Evolutionary conservation across 2,888 invertebrate genomes (phyloP), one percentile per base, ranked within the genome.

Genomic region (Tholera decimalis): DNA sequence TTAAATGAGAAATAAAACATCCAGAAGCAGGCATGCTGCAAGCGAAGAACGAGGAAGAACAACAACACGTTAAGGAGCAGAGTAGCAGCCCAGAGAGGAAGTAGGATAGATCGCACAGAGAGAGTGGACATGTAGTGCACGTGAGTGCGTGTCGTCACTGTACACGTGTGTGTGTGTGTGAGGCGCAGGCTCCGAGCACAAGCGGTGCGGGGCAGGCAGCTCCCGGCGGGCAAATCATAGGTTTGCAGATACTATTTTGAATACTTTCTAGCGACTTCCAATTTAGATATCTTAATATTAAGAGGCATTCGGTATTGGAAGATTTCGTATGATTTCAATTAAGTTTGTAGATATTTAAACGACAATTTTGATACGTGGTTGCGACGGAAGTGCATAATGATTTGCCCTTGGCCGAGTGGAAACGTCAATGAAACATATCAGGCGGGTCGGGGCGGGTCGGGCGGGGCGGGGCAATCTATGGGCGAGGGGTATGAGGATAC

Each of bases 361-460:
- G 41, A 39, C 55, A 63, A 72, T 66, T 18, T 22, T 20, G 24
- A 54, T 20, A 46, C n/a, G 37, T n/a, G 24, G 37, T 50, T 18
- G 47, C 50, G 9, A 51, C 13, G 58, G 62, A 67, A 77, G 68
- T 67, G 76, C 57, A 63, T 56, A 83, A 85, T 85, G 88, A 89
- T 86, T 89, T 89, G 88, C 90, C 88, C 90, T 76, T 75, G 82
- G 76, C 87, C 86, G 85, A 80, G 71, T 57, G 79, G 77, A 79
- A 83, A 83, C 82, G 76, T 80, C 79, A 79, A 79, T 72, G 80
- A 82, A 83, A 80, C 84, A 85, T 77, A 83, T 85, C 86, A 86
- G 87, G 87, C 88, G 83, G 83, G 85, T 77, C 58, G 51, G 59
- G 59, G 15, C 73, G 79, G 77, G 70, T 8, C n/a, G 56, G 72